Evolutionary conservation across 2,888 invertebrate species (phyloP).

Genomic region (Ceriagrion tenellum): DNA sequence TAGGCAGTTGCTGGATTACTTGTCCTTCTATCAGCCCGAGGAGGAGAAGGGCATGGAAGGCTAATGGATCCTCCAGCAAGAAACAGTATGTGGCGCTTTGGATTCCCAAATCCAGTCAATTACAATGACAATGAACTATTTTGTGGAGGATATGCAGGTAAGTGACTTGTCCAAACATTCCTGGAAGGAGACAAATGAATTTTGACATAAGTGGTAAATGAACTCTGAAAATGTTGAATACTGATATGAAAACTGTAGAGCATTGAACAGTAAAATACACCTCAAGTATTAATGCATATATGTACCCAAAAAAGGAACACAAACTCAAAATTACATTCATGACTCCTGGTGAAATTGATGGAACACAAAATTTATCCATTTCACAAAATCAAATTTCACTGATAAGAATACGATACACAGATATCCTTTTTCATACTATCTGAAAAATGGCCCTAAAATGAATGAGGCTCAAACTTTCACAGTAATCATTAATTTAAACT

Average conservation of each 20-base stretch:
- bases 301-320: too few relatives aligned
- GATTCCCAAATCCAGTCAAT: conserved; percentile 95
- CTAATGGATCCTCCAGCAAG: conserved; percentile 95
- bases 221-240: neutral
- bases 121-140: conserved; percentile 97
- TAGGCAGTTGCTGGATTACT: conserved; percentile 55
- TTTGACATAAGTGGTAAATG: neutral
- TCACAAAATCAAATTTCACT: too few relatives aligned
- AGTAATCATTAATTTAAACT: too few relatives aligned
- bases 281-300: too few relatives aligned
- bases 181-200: neutral
- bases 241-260: neutral
- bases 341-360: too few relatives aligned
- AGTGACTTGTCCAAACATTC: conserved; percentile 70
- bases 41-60: conserved; percentile 85
- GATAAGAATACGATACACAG: too few relatives aligned
- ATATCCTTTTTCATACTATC: too few relatives aligned
- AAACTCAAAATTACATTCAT: too few relatives aligned
- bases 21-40: conserved; percentile 22
- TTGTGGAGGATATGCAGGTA: conserved; percentile 94
- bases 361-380: too few relatives aligned
- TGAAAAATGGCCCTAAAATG: too few relatives aligned
- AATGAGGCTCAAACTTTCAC: too few relatives aligned
- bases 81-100: conserved; percentile 97
- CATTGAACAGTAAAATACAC: too few relatives aligned